phyloP scores from a whole-genome alignment of 2,888 invertebrate species.

The Agonum fuliginosum region DNA sequence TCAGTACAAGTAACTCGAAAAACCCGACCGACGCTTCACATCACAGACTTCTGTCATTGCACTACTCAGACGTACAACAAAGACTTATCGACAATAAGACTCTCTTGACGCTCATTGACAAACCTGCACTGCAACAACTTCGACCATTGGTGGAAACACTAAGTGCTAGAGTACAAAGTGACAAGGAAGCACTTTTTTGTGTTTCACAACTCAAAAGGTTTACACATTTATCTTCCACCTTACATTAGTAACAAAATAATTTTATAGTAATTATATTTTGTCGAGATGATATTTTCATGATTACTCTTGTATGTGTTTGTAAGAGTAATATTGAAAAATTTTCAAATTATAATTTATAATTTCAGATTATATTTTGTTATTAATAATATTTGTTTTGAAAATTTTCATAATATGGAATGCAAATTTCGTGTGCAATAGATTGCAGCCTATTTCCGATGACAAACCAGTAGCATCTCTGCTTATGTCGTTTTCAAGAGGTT shows the following conservation, averaged over 20 bases:
- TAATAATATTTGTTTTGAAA: conserved; percentile 36
- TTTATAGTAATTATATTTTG: conserved; percentile 22
- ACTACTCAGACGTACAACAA: conserved; percentile 90
- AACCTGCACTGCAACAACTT: conserved; percentile 86
- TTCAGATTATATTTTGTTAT: conserved; percentile 19
- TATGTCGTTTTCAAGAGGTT: conserved; percentile 85
- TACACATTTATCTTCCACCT: conserved; percentile 28
- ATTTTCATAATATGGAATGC: conserved; percentile 12
- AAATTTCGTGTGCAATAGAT: conserved; percentile 64
- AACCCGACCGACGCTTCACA: conserved; percentile 89
- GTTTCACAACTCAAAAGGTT: conserved; percentile 80
- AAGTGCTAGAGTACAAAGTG: conserved; percentile 89
- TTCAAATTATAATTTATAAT: conserved; percentile 38
- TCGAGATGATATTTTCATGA: conserved; percentile 1
- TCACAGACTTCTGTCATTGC: conserved; percentile 89
- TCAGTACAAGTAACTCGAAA: conserved; percentile 74
- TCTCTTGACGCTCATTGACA: conserved; percentile 88
- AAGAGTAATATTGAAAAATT: background rate
- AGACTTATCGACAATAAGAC: conserved; percentile 94
- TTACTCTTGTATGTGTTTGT: background rate
- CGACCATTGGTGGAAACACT: conserved; percentile 80
- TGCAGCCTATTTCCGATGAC: conserved; percentile 70
- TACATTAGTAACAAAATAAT: conserved; percentile 15
- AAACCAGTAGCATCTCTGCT: conserved; percentile 83
- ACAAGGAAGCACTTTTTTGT: conserved; percentile 89